These are phyloP conservation scores for Tapirus indicus DNA, from an alignment of 2,797 vertebrate genomes.

Conservation along the genomic window DNA sequence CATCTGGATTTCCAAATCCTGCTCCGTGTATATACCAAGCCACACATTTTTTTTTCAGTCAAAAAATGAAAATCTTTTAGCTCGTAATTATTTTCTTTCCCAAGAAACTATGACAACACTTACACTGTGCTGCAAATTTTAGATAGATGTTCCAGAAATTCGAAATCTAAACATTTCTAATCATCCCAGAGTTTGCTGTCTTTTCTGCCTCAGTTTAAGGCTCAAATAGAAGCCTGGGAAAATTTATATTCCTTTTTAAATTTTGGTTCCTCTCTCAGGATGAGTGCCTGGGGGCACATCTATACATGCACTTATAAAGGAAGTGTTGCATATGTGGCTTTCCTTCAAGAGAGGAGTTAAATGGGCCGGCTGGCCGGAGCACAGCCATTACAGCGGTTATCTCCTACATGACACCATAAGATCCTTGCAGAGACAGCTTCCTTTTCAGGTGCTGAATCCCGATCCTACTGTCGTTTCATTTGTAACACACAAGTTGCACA, in stretches of 20 bases:
- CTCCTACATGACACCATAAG: not conserved
- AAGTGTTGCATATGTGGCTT: not conserved
- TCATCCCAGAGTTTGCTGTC: not conserved
- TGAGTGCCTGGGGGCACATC: not conserved
- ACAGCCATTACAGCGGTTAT: not conserved
- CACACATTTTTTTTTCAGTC: not conserved
- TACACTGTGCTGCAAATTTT: not conserved
- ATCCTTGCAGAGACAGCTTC: slow-evolving; percentile 6
- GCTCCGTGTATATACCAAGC: not conserved
- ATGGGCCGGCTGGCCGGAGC: not conserved
- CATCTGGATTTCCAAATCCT: not conserved
- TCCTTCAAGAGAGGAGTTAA: not conserved
- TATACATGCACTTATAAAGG: not conserved
- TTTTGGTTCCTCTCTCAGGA: not conserved
- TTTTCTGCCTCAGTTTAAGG: not conserved
- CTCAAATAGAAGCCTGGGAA: not conserved
- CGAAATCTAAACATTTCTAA: not conserved
- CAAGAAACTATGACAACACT: not conserved
- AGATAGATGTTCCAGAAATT: slow-evolving; percentile 15
- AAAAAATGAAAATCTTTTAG: not conserved
- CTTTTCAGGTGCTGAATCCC: slow-evolving; percentile 3
- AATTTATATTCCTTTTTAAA: not conserved
- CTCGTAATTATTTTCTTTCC: not conserved
- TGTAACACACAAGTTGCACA: not conserved
- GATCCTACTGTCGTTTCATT: not conserved